phyloP scores from a whole-genome alignment of 2,797 vertebrate genomes.

The Bradypus variegatus region DNA sequence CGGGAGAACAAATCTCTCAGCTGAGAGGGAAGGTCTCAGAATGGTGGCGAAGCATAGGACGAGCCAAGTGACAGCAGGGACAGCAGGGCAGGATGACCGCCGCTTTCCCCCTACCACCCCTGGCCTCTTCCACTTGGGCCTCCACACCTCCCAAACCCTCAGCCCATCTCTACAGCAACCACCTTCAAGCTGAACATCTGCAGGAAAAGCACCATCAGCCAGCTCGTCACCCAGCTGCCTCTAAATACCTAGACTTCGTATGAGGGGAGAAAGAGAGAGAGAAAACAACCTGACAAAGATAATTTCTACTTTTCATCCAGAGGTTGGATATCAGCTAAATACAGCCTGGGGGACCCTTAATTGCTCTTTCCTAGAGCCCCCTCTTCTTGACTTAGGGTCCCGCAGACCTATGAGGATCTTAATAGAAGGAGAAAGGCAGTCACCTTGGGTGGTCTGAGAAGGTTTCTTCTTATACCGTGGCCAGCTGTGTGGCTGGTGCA shows the following conservation, averaged over 20 bases:
- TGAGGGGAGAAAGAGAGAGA: background rate
- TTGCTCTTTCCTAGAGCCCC: background rate
- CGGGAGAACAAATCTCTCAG: background rate
- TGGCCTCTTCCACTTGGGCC: background rate
- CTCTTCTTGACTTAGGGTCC: background rate
- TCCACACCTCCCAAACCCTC: background rate
- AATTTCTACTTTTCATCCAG: constrained; percentile 15
- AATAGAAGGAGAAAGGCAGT: background rate
- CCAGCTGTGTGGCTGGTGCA: background rate
- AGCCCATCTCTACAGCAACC: background rate
- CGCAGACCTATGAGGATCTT: background rate
- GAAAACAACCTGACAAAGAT: background rate
- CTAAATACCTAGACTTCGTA: background rate
- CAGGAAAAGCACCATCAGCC: background rate
- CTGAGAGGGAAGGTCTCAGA: background rate
- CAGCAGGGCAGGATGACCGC: no score
- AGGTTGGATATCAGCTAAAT: constrained; percentile 1
- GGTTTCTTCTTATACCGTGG: background rate
- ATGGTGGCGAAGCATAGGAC: background rate
- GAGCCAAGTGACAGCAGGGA: background rate
- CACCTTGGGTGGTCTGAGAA: background rate
- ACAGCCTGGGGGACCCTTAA: background rate
- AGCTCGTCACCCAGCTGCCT: constrained; percentile 9
- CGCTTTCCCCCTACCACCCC: background rate
- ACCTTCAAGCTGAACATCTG: constrained; percentile 15